These are phyloP conservation scores for Toxonevra muliebris DNA, from an alignment of 2,888 invertebrate genomes.

Conservation along the genomic window DNA sequence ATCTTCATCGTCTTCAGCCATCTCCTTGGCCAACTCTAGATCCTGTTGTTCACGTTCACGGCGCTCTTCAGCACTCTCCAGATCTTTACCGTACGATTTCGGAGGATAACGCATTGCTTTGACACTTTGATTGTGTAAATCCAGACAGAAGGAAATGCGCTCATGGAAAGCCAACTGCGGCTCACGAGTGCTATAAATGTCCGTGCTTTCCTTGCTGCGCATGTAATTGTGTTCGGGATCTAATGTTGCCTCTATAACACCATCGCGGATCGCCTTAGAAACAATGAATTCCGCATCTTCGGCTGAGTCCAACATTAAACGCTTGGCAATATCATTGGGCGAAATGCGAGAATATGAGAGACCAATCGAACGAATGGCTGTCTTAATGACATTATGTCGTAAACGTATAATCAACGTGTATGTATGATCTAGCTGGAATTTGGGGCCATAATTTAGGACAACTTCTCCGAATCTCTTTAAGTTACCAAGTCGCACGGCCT, in stretches of 20 bases:
- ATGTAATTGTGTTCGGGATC: constrained; percentile 96
- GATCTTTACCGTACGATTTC: constrained; percentile 96
- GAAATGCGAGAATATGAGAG: constrained; percentile 96
- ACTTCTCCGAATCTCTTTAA: constrained; percentile 94
- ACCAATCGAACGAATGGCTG: constrained; percentile 95
- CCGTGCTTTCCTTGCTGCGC: constrained; percentile 96
- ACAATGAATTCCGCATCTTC: constrained; percentile 99
- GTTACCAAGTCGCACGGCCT: constrained; percentile 95
- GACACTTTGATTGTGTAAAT: constrained; percentile 98
- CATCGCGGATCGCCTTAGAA: constrained; percentile 96
- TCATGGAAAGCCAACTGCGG: constrained; percentile 97
- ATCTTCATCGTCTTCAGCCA: constrained; percentile 99
- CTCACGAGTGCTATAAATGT: constrained; percentile 96
- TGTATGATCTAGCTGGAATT: constrained; percentile 94
- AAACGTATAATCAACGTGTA: constrained; percentile 94
- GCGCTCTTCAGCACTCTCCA: constrained; percentile 96
- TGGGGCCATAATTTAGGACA: constrained; percentile 86
- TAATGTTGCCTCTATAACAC: constrained; percentile 96
- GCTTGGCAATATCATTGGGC: constrained; percentile 92
- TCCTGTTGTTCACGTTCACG: constrained; percentile 97
- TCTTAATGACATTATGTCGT: constrained; percentile 98
- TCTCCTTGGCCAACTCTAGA: constrained; percentile 98
- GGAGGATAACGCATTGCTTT: constrained; percentile 99
- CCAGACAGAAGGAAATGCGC: constrained; percentile 95
- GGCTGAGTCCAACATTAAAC: constrained; percentile 91